Evolutionary conservation across 1,140 invertebrate species (phyloP), one percentile per base, ranked within the genome.

Genomic region (Callitettix versicolor): DNA sequence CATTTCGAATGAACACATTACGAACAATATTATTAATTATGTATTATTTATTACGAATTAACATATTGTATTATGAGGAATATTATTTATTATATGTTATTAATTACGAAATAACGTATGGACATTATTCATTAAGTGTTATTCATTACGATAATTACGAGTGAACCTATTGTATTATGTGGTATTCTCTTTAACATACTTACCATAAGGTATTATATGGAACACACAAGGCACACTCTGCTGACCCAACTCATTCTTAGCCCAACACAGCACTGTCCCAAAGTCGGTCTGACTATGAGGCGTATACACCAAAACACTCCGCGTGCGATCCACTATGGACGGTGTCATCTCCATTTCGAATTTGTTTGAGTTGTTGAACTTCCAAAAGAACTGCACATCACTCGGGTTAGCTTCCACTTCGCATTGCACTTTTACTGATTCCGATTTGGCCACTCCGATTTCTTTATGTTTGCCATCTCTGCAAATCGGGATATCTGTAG

Each of bases 331-430:
- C 44, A 52, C 56, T 30, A 30, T 51, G 18, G 38, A 22, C 14
- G 36, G 40, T 18, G 48, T 24, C 20, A 51, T 33, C 20, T 85
- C 81, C 50, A 83, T 72, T 3, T 76, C 76, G 54, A 84, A 80
- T n/a, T n/a, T n/a, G 56, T 77, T 78, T 15, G 78, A 69, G 64
- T 84, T 84, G 71, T 87, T 87, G 70, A 88, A 86, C 69, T 81
- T 84, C 85, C 85, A 88, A 42, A 74, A 76, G 66, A 85, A 87
- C 53, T 70, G 73, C 7, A 84, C 72, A 57, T 82, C 79, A 59
- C 78, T 70, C 2, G 89, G 88, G 71, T 90, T 90, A n/a, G 86
- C 84, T 59, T 89, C 85, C 36, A 93, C 72, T 64, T 91, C 85
- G 69, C 88, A 93, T 3, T 79, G 73, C 51, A 92, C 85, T 60